A percentile compares a stretch with the other conserved stretches of the same genome.
Evolutionary conservation across 2,888 invertebrate species (phyloP).

Genomic region (Drosophila picticornis): DNA sequence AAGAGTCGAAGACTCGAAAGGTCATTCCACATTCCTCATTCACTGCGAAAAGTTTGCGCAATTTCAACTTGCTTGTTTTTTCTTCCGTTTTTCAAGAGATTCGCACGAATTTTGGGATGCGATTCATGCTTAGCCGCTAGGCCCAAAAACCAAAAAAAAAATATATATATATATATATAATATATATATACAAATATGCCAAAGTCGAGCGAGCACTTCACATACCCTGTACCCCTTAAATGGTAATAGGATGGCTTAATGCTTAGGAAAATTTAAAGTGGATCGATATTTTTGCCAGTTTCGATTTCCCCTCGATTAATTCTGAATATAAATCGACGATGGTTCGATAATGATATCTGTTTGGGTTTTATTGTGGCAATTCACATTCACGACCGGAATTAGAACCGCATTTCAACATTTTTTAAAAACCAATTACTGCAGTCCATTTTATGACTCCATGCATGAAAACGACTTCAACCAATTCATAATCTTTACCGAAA

Average conservation of each 20-base stretch:
- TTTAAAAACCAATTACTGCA: not conserved
- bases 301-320: no score
- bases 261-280: no score
- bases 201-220: not conserved
- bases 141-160: not conserved
- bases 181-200: not conserved
- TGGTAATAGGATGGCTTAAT: not conserved
- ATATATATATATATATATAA: not conserved
- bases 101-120: constrained; percentile 38
- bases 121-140: constrained; percentile 9
- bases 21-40: constrained; percentile 53
- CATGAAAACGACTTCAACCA: not conserved
- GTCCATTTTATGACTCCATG: not conserved
- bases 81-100: constrained; percentile 18
- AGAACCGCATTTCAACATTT: not conserved
- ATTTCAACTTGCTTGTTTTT: constrained; percentile 14
- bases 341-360: not conserved
- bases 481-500: not conserved
- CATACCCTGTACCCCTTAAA: constrained; percentile 22
- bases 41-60: constrained; percentile 38
- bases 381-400: not conserved
- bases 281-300: no score
- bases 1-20: constrained; percentile 14
- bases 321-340: no score
- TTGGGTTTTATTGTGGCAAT: not conserved